Conservation (phyloP, 2,888 invertebrate species). For the Oscheius onirici region DNA sequence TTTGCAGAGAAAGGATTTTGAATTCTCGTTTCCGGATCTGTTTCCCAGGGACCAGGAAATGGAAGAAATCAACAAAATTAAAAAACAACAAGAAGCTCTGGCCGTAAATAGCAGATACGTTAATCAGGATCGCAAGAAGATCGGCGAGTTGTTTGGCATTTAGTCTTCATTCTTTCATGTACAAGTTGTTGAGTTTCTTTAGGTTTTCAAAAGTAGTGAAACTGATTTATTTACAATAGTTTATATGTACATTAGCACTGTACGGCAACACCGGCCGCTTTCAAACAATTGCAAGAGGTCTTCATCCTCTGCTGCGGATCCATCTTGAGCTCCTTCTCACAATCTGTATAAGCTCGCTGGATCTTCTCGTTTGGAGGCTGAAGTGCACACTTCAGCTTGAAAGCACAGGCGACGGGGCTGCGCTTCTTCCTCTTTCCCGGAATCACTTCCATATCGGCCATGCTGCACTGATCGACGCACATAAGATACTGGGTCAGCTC, state of each 20-base stretch:
- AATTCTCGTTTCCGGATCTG: constrained; percentile 55
- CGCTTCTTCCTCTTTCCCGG: constrained; percentile 54
- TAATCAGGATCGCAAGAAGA: constrained; percentile 52
- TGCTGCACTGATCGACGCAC: constrained; percentile 69
- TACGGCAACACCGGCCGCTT: constrained; percentile 59
- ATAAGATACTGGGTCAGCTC: constrained; percentile 65
- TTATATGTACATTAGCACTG: constrained; percentile 27
- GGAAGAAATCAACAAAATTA: constrained; percentile 36
- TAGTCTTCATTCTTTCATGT: too few species aligned
- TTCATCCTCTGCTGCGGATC: constrained; percentile 58
- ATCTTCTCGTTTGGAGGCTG: constrained; percentile 62
- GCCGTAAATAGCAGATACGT: constrained; percentile 51
- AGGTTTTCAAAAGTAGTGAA: background rate
- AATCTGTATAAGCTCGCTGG: constrained; percentile 62
- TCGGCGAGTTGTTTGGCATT: constrained; percentile 50
- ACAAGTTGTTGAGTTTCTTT: background rate
- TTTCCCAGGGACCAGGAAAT: constrained; percentile 52
- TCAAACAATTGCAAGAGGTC: constrained; percentile 63
- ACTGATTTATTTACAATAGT: constrained; percentile 21
- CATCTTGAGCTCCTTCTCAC: constrained; percentile 63
- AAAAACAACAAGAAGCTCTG: constrained; percentile 48
- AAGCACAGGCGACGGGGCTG: constrained; percentile 64
- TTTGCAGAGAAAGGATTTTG: constrained; percentile 46
- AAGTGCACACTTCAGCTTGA: constrained; percentile 68
- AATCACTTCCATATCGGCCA: constrained; percentile 59